Percentiles rank a stretch among this genome's conserved stretches.
Evolutionary conservation across 53 echinoderm and acorn worm species (phyloP).

Genomic region (Paracentrotus lividus): DNA sequence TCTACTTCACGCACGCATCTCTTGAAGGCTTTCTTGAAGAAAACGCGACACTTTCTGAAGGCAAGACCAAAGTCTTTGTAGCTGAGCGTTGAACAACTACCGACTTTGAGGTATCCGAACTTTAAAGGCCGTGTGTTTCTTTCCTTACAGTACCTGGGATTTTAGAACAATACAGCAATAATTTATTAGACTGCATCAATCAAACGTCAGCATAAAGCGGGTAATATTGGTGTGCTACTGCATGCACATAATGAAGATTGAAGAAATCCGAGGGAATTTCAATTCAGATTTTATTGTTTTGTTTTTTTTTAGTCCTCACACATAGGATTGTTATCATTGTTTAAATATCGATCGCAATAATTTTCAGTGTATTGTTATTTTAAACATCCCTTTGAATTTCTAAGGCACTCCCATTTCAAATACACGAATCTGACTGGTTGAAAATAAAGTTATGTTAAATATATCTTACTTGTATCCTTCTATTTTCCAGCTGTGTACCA

Average conservation of each 20-base stretch:
- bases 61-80: slow-evolving; percentile 69
- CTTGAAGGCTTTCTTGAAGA: slow-evolving; percentile 53
- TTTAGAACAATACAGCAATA: neutral
- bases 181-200: too few species aligned
- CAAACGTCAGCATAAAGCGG: too few species aligned
- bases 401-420: too few species aligned
- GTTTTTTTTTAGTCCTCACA: too few species aligned
- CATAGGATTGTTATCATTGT: too few species aligned
- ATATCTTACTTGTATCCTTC: slow-evolving; percentile 76
- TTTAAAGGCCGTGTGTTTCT: neutral
- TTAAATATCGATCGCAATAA: too few species aligned
- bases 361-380: too few species aligned
- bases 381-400: too few species aligned
- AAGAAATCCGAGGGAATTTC: too few species aligned
- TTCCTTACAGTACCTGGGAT: slow-evolving; percentile 42
- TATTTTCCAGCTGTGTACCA: slow-evolving; percentile 87
- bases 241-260: too few species aligned
- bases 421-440: neutral
- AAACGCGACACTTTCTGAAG: slow-evolving; percentile 61
- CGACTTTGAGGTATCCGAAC: slow-evolving; percentile 2
- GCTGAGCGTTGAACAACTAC: slow-evolving; percentile 60
- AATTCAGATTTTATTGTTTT: too few species aligned
- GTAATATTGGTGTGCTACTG: too few species aligned
- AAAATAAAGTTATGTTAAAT: neutral
- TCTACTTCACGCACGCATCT: slow-evolving; percentile 71